Base-by-base conservation (phyloP, 1,140 invertebrate species). In the Drosophila setifemur region DNA sequence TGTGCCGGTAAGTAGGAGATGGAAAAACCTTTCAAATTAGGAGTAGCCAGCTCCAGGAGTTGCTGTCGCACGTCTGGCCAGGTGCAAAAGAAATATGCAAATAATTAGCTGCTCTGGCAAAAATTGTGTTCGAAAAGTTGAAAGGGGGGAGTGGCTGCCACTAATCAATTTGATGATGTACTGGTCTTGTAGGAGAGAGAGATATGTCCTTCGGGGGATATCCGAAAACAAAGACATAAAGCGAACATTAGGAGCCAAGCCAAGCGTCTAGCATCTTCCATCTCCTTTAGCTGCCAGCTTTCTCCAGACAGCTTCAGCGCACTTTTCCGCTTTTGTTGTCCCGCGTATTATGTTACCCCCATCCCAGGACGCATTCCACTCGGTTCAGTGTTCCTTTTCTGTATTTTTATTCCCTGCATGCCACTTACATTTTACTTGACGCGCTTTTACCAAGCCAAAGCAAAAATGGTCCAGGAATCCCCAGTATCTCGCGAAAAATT, bases 311-410 rank as follows among this genome's bases (percentile, higher is more conserved):
- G 75, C 70, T 74, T 79, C 81, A 53, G 60, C 81, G 52, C 81
- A 83, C 79, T 83, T 83, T 64, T 74, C 70, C 79, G 73, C 78
- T 73, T 71, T 79, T 85, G 78, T 85, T 83, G 85, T 83, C 85
- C 73, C 73, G 78, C 78, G 64, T 76, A 85, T 86, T 87, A 86
- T 86, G 81, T 48, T 69, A 21, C n/a, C 33, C 33, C 68, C 50
- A 16, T 26, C 53, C 49, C 25, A 12, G 9, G 42, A 25, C 66
- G 37, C 67, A 37, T 55, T 25, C 52, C 68, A 16, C 28, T 12
- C n/a, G 12, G 29, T 12, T 26, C n/a, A n/a, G n/a, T 61, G 21
- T 14, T 43, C 23, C 2, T 60, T 50, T 40, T 52, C n/a, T n/a
- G n/a, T n/a, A n/a, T 19, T 52, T 40, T 40, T 8, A 6, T 14